Evolutionary conservation across 2,888 invertebrate species (phyloP), one percentile per base, ranked within the genome.

Genomic region (Acronicta leporina): DNA sequence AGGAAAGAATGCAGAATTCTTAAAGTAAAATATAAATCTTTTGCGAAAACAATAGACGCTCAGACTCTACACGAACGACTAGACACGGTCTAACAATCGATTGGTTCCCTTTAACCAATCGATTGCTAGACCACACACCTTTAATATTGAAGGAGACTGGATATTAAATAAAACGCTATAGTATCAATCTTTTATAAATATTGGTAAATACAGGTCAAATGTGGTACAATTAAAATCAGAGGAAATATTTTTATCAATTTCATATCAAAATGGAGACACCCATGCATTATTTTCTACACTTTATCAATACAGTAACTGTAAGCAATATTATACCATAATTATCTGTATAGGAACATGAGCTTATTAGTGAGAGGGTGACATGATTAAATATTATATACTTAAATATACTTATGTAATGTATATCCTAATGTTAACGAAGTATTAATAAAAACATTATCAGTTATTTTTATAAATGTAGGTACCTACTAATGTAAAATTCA

Each of bases 121-220:
- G 1, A 30, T 30, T 10, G 30, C 9, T 10, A 30, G 1, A 30
- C 30, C 30, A 30, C 5, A 3, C 30, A 0, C n/a, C n/a, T n/a
- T n/a, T n/a, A n/a, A n/a, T n/a, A n/a, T 30, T 0, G 11, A 11
- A 25, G 71, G 66, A 48, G 40, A 52, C n/a, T n/a, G n/a, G n/a
- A n/a, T n/a, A n/a, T 55, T 59, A 85, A 92, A 92, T 91, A 79
- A 93, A 92, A 93, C 90, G 73, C 86, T 68, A 66, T 66, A 82
- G 75, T 91, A 92, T 91, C 92, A 94, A 93, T 94, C 86, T 92
- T 94, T 94, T 94, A 94, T 94, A 94, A 94, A 94, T 94, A 94
- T 94, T 93, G 92, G 91, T 93, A 93, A 91, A 92, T 94, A 93
- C 92, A 94, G 88, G 90, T 94, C 92, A 92, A 94, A 93, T 93